Base-by-base conservation (phyloP, 2,797 vertebrate genomes). In the Enteromius argenteus region DNA sequence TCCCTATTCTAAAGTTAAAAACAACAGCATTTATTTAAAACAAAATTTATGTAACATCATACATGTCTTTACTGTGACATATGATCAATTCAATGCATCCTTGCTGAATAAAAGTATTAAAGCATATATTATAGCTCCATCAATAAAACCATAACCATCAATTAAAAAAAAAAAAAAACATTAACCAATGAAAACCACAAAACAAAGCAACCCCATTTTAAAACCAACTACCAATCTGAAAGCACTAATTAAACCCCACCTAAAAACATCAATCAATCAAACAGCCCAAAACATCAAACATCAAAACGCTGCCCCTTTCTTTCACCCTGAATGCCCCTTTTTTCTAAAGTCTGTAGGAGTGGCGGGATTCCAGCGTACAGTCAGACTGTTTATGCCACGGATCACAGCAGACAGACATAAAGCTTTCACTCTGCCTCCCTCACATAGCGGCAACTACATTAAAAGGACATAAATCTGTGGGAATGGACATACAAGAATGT, bases 341-440 rank as follows among this genome's bases (percentile, higher is more conserved):
- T 42, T 68, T 49, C 53, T 51, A 27, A 39, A 76, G n/a, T 13
- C 72, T 53, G 62, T 56, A 83, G 62, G 46, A 35, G 64, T 68
- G 39, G 51, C 37, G 14, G 19, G 39, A 35, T 49, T 78, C 75
- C 49, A 72, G 39, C 71, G 66, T 58, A 84, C 73, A 84, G 75
- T 37, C 75, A 84, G 82, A 84, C 82, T 67, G 82, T 84, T 84
- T 84, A 71, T 37, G 1, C 64, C 66, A 84, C 10, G 82, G 75
- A 71, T 84, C 75, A 84, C 66, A 60, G 75, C 75, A 72, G 75
- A 44, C 75, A 84, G 82, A 84, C 82, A 72, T 84, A 78, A 84
- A 84, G 75, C 64, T 79, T 84, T 79, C 82, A 79, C 23, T 6
- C 39, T 19, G 66, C 66, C 75, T 84, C 67, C 74, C 75, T 79